Base-by-base conservation (phyloP, 35 echinoderm and acorn worm genomes). In the Nesometra sesokonis region DNA sequence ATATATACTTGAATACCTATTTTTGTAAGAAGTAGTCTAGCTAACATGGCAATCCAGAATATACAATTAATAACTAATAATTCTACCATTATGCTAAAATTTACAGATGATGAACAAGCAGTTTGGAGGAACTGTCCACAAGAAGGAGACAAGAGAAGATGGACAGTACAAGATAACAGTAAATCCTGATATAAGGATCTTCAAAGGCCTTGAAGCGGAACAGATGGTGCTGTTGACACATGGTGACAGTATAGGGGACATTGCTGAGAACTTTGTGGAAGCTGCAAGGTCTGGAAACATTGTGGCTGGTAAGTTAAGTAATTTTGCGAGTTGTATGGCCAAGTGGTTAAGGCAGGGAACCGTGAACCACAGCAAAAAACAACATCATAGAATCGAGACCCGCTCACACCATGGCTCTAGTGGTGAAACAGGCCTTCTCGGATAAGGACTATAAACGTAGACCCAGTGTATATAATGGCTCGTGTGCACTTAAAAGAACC, bases 41-140 rank as follows among this genome's bases (percentile, higher is more conserved):
- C n/a, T n/a, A n/a, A n/a, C n/a, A n/a, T n/a, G n/a, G n/a, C n/a
- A n/a, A n/a, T n/a, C n/a, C n/a, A n/a, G n/a, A n/a, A n/a, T n/a
- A n/a, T n/a, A n/a, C n/a, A n/a, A n/a, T n/a, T n/a, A n/a, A n/a
- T n/a, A n/a, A n/a, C n/a, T n/a, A n/a, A n/a, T n/a, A 67, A 13
- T 13, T 13, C n/a, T 5, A 78, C 77, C 23, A 32, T 78, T 8
- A 29, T 78, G 23, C 32, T 78, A 30, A 43, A 7, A 43, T 78
- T 43, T 32, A 32, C 87, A 97, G 95, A 97, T 97, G 95, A 89
- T 97, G 80, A 97, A 97, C 80, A 97, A 97, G 84, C 89, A 93
- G 76, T 91, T 93, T 90, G 89, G 91, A 34, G 95, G 95, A 11
- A 97, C 77, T 11, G 88, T 97, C 11, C 78, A 93, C n/a, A 97